Evolutionary conservation across 1,140 invertebrate species (phyloP).

Genomic region (Leptinotarsa texana): DNA sequence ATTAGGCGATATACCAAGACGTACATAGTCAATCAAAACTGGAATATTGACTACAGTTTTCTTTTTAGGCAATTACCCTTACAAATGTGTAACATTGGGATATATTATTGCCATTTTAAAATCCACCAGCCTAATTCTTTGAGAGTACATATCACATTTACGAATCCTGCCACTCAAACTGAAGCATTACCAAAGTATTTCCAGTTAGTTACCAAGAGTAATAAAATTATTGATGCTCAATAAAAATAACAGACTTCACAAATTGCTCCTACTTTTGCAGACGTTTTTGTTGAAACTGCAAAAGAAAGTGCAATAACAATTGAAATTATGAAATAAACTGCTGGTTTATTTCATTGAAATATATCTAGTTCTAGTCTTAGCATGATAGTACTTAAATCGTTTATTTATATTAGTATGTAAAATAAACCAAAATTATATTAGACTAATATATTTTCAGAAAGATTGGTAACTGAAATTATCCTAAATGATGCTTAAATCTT

Average conservation of each 20-base stretch:
- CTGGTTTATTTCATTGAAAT: conserved; percentile 18
- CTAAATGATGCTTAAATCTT: neutral
- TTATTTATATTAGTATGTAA: conserved; percentile 20
- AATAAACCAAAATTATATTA: conserved; percentile 13
- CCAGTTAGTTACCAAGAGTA: conserved; percentile 34
- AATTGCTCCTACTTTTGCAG: conserved; percentile 44
- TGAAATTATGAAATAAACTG: conserved; percentile 29
- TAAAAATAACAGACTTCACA: conserved; percentile 40
- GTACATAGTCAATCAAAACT: too few relatives aligned
- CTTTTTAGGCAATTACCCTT: too few relatives aligned
- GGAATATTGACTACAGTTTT: too few relatives aligned
- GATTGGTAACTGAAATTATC: conserved; percentile 10
- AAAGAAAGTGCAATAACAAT: conserved; percentile 44
- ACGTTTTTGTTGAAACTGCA: conserved; percentile 43
- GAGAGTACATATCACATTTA: neutral
- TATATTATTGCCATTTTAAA: too few relatives aligned
- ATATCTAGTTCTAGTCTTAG: conserved; percentile 31
- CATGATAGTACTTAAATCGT: conserved; percentile 18
- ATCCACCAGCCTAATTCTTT: neutral
- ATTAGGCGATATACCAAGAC: too few relatives aligned
- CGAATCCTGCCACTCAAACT: neutral
- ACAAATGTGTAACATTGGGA: too few relatives aligned
- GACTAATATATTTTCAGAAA: conserved; percentile 17
- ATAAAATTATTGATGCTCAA: conserved; percentile 41
- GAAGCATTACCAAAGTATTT: conserved; percentile 23